phyloP scores from a whole-genome alignment of 2,797 vertebrate species.

The Botia kubotai region DNA sequence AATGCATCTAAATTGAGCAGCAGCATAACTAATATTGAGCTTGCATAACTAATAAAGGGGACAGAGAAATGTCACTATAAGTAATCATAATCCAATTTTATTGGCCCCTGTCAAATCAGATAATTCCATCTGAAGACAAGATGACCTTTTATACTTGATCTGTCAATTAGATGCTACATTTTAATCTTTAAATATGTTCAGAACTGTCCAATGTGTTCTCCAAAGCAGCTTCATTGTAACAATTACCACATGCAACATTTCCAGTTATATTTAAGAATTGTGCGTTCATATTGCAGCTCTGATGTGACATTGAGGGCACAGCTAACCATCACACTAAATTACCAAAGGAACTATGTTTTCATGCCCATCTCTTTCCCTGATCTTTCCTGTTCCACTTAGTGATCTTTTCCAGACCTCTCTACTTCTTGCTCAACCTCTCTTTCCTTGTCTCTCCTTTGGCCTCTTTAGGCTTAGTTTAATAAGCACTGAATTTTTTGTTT shows the following conservation, averaged over 20 bases:
- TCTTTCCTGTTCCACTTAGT: constrained; percentile 75
- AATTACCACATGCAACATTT: constrained; percentile 62
- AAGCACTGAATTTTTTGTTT: constrained; percentile 17
- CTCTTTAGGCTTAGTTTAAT: constrained; percentile 30
- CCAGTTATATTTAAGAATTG: constrained; percentile 52
- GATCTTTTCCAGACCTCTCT: constrained; percentile 72
- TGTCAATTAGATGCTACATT: too few species aligned
- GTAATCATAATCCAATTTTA: not conserved
- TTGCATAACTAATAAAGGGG: too few species aligned
- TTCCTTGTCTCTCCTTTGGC: constrained; percentile 33
- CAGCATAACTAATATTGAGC: too few species aligned
- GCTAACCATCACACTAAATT: constrained; percentile 55
- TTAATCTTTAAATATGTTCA: too few species aligned
- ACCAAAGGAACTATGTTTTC: constrained; percentile 63
- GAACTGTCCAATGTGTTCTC: not conserved
- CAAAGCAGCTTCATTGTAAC: not conserved
- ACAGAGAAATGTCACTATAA: not conserved
- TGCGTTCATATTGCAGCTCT: constrained; percentile 60
- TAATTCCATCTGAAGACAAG: not conserved
- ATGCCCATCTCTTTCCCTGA: constrained; percentile 62
- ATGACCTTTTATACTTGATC: not conserved
- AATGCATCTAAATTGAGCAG: too few species aligned
- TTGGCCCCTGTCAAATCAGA: not conserved
- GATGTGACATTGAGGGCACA: constrained; percentile 71
- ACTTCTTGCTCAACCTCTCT: constrained; percentile 42